Evolutionary conservation across 2,797 vertebrate genomes (phyloP), one percentile per base, ranked within the genome.

Genomic region (Staurois parvus): DNA sequence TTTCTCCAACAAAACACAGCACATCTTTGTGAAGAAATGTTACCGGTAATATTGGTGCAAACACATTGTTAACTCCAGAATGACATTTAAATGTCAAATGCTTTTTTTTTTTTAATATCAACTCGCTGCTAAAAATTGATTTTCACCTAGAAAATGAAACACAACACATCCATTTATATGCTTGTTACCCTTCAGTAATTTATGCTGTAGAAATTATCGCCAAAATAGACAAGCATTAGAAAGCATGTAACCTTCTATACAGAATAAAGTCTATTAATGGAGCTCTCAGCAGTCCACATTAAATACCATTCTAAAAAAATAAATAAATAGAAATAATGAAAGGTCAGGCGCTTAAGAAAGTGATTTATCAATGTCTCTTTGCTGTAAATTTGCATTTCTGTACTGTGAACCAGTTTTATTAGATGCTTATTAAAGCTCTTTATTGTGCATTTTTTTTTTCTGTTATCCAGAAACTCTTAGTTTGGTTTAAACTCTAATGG

Each of bases 81-180:
- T 84, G 76, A 79, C 85, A 87, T 87, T 83, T 87, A 87, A 87
- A 87, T 87, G 85, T 87, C 85, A 87, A 79, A 75, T 70, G 26
- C 70, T 59, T 79, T 84, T 68, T 42, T 68, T 42, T 45, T 68
- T 85, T 85, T 83, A 79, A 83, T 83, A 79, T 76, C 66, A 87
- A 84, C 81, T 84, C 67, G 32, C 81, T 75, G 62, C 62, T n/a
- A 74, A 78, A 87, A 74, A 87, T 87, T 75, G 85, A 87, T 83
- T 87, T 75, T 70, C 81, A 81, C 70, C 76, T 69, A 37, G 40
- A 87, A 79, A 87, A 83, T 79, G 75, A 79, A 83, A 79, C 34
- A 82, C 77, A 69, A 86, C 48, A 48, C 72, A 76, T 76, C 45
- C 40, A 76, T 81, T 72, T 81, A 70, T 52, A 81, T 64, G 67